A percentile compares a stretch with the other conserved stretches of the same genome.
Evolutionary conservation across 2,888 invertebrate genomes (phyloP).

Genomic region (Pecten maximus): DNA sequence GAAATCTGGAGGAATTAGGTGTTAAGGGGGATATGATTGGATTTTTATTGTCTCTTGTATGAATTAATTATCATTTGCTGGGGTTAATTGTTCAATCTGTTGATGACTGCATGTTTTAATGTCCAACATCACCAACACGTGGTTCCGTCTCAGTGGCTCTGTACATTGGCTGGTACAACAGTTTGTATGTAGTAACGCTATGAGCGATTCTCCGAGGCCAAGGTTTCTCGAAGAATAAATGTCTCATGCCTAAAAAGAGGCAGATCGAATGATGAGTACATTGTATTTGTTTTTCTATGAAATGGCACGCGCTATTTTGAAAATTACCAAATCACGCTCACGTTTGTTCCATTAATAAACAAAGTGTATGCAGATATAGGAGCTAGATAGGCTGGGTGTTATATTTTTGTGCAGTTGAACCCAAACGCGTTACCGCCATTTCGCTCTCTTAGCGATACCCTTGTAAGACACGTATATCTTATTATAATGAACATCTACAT

Average conservation of each 20-base stretch:
- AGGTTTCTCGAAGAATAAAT: neutral
- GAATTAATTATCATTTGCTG: slow-evolving; percentile 20
- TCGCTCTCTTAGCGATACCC: no score
- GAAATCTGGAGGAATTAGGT: slow-evolving; percentile 28
- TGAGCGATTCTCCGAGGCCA: neutral
- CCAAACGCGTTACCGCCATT: no score
- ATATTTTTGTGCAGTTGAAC: no score
- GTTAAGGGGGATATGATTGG: slow-evolving; percentile 1
- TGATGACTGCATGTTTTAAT: neutral
- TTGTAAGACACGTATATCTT: no score
- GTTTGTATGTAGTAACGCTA: no score
- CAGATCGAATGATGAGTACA: neutral
- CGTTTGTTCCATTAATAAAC: no score
- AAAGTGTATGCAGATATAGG: no score
- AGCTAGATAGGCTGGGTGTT: no score
- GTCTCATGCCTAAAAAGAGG: neutral
- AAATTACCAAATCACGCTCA: no score
- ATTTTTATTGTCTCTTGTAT: neutral
- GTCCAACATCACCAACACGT: neutral
- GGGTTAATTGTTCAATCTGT: slow-evolving; percentile 29
- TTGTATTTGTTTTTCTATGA: neutral
- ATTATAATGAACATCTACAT: no score
- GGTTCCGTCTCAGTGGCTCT: neutral
- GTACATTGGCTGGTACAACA: neutral
- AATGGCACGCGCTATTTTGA: no score